Conservation (phyloP, 2,113 vertebrate species). For the Falcunculus frontatus region DNA sequence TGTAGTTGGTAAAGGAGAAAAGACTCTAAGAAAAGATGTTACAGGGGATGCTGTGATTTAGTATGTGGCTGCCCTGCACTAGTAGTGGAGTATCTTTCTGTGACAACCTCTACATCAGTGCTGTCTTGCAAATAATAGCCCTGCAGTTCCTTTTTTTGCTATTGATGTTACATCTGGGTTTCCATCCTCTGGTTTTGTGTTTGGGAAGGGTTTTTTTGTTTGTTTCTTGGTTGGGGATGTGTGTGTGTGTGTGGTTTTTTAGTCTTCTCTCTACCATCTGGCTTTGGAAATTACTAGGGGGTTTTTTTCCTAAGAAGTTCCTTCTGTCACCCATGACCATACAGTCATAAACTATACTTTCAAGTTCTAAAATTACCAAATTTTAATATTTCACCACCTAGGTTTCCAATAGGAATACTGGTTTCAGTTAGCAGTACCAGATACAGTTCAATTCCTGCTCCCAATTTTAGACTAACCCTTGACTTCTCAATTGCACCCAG, state of each 20-base stretch:
- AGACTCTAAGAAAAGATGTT: not conserved
- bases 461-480: not conserved
- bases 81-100: not conserved
- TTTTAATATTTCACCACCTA: not conserved
- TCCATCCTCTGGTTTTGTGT: not conserved
- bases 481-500: not conserved
- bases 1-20: not conserved
- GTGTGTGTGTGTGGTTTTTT: not conserved
- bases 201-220: not conserved
- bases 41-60: fast-evolving
- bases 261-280: constrained; percentile 5
- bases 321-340: not conserved
- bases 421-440: constrained; percentile 11
- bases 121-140: not conserved
- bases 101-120: not conserved
- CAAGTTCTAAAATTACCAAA: constrained; percentile 24
- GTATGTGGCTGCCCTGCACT: not conserved
- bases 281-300: not conserved
- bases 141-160: not conserved
- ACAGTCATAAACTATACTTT: not conserved
- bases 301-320: not conserved
- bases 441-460: not conserved
- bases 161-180: not conserved
- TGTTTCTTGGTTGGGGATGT: not conserved
- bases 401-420: not conserved